A percentile compares a stretch with the other conserved stretches of the same genome.
Evolutionary conservation across 2,113 vertebrate genomes (phyloP).

Genomic region (Cyphomyrus discorhynchus): DNA sequence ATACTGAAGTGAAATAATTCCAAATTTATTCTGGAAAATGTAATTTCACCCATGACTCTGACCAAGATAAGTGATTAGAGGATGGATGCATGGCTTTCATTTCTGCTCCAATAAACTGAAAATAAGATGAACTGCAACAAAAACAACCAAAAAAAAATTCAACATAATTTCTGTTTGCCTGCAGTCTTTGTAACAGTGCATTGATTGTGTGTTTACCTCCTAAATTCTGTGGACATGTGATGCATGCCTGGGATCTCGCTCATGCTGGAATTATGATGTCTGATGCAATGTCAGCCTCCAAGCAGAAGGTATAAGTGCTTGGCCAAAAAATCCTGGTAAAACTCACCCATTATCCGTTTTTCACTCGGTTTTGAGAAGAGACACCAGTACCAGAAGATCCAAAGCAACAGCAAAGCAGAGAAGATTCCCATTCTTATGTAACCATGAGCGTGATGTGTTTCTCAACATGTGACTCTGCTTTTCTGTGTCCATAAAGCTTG

Average conservation of each 20-base stretch:
- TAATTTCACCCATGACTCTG: neutral
- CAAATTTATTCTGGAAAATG: neutral
- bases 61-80: neutral
- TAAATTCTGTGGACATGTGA: neutral
- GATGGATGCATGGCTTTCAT: neutral
- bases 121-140: neutral
- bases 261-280: neutral
- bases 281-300: neutral
- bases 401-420: neutral
- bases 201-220: neutral
- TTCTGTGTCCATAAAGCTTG: neutral
- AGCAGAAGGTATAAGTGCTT: neutral
- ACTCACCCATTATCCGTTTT: neutral
- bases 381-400: neutral
- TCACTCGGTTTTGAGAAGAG: neutral
- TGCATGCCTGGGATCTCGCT: neutral
- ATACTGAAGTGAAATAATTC: neutral
- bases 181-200: neutral
- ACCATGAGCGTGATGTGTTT: neutral
- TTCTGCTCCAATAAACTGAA: neutral
- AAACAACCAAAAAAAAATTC: neutral
- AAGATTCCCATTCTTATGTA: neutral
- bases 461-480: neutral
- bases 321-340: neutral
- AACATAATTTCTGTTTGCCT: neutral